A percentile compares a stretch with the other conserved stretches of the same genome.
phyloP scores from a whole-genome alignment of 2,797 vertebrate species.

The Kryptopterus vitreolus region DNA sequence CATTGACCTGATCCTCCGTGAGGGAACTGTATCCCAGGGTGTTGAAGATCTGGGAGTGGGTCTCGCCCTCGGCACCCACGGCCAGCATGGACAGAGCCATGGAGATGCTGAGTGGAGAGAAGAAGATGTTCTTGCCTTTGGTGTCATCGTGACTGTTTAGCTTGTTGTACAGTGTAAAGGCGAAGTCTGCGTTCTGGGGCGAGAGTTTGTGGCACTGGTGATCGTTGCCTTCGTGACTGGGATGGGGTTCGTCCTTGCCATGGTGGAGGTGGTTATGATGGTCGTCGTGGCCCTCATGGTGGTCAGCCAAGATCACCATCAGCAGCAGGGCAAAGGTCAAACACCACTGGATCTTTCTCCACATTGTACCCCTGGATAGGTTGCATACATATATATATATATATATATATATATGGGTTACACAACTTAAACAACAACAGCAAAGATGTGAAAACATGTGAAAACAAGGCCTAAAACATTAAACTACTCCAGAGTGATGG shows the following conservation, averaged over 20 bases:
- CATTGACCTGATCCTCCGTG: conserved; percentile 66
- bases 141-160: conserved; percentile 60
- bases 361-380: conserved; percentile 70
- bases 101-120: conserved; percentile 85
- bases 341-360: conserved; percentile 56
- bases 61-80: conserved; percentile 78
- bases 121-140: conserved; percentile 80
- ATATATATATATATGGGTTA: no score
- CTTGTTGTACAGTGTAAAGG: conserved; percentile 71
- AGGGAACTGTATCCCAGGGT: conserved; percentile 76
- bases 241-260: no score
- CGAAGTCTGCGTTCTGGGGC: conserved; percentile 67
- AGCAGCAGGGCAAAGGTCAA: conserved; percentile 62
- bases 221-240: neutral
- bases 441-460: no score
- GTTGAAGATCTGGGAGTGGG: conserved; percentile 79
- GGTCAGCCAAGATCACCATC: conserved; percentile 57
- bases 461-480: neutral
- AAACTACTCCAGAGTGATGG: neutral
- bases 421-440: no score
- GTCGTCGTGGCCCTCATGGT: conserved; percentile 46
- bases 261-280: conserved; percentile 22
- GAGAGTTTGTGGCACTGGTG: conserved; percentile 9
- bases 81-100: conserved; percentile 82
- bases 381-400: no score